Base-by-base conservation (phyloP, 2,888 invertebrate species). In the Drosophila leonis region DNA sequence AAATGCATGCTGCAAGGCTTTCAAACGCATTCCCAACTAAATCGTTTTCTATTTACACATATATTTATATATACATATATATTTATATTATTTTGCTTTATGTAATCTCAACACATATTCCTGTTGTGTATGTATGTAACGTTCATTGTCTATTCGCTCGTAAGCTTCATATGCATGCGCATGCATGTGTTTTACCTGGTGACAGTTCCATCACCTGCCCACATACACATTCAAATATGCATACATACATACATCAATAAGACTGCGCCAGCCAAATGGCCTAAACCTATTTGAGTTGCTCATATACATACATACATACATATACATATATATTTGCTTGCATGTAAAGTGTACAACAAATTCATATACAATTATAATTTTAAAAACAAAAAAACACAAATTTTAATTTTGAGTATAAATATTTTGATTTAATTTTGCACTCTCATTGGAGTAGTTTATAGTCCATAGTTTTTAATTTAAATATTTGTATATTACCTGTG, bases 1-100 rank as follows among this genome's bases (percentile, higher is more conserved):
- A 63, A 65, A 65, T 70, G 89, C 83, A 88, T 88, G 75, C 33
- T 79, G 67, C 65, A 65, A 67, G 70, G 74, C 82, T 86, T 73
- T 37, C 49, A 12, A 72, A 61, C 48, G 51, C 72, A 76, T 79
- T 72, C 59, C 54, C 20, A 65, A 71, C 63, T 63, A 52, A 65
- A 49, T 18, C 41, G n/a, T 15, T 52, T 48, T 56, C 18, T 48
- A 48, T 31, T 31, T 39, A 27, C 31, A 44, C 42, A 13, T 13
- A 46, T 54, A 56, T 42, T 57, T 44, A n/a, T 55, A 44, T 57
- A 49, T 24, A 24, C 31, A 31, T 56, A 20, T 20, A 37, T 56
- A 46, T 41, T 52, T 33, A 29, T 59, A 67, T 71, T 65, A 64
- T 56, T 62, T 59, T 62, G 35, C 51, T 56, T 42, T 48, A 56